Percentiles rank a stretch among this genome's conserved stretches.
Evolutionary conservation across 2,113 vertebrate genomes (phyloP).

Genomic region (Chaenocephalus aceratus): DNA sequence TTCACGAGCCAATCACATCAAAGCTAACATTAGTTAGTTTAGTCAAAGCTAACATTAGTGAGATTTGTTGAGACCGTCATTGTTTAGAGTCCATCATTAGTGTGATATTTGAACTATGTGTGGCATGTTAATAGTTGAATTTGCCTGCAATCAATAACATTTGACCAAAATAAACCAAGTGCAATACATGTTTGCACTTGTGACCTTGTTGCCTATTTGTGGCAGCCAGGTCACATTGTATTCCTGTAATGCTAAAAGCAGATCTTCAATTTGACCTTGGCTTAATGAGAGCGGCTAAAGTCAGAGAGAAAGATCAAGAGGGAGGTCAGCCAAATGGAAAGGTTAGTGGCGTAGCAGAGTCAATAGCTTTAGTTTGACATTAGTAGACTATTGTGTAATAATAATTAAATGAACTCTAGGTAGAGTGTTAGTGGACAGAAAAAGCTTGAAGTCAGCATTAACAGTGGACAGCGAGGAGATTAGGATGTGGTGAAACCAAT

Average conservation of each 20-base stretch:
- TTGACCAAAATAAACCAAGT: not conserved
- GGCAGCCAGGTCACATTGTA: constrained; percentile 40
- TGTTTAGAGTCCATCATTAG: constrained; percentile 36
- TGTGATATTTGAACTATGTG: constrained; percentile 12
- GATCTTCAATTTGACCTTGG: constrained; percentile 49
- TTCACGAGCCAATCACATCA: constrained; percentile 85
- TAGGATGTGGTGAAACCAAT: constrained; percentile 40
- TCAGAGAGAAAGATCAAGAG: constrained; percentile 43
- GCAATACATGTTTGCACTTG: constrained; percentile 26
- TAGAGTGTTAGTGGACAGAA: constrained; percentile 29
- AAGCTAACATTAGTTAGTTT: constrained; percentile 75
- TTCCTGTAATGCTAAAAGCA: constrained; percentile 44
- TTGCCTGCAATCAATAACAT: constrained; percentile 29
- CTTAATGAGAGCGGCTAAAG: constrained; percentile 20
- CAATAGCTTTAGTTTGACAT: constrained; percentile 47
- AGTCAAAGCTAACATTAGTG: constrained; percentile 77
- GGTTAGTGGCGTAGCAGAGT: constrained; percentile 52
- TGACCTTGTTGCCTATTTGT: constrained; percentile 35
- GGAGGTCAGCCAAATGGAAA: constrained; percentile 62
- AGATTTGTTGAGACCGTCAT: constrained; percentile 54
- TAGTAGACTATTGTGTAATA: constrained; percentile 41
- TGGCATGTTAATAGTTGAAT: constrained; percentile 25
- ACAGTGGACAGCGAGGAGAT: constrained; percentile 16
- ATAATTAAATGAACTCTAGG: constrained; percentile 25
- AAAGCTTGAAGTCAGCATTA: constrained; percentile 16